Percentiles rank a stretch among this genome's conserved stretches.
phyloP scores from a whole-genome alignment of 1,140 invertebrate genomes.

The Cydia splendana region DNA sequence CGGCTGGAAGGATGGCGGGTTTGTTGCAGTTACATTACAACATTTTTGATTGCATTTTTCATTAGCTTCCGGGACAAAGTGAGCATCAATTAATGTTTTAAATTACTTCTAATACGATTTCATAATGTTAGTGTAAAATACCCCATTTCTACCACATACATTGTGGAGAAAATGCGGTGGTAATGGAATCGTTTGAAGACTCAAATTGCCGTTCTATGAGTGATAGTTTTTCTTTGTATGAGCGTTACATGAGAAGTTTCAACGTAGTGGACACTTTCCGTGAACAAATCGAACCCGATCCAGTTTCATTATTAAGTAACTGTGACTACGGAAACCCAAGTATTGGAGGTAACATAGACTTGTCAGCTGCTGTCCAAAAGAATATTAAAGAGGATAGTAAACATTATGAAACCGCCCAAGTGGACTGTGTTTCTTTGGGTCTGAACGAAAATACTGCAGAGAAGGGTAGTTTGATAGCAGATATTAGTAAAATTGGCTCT shows the following conservation, averaged over 20 bases:
- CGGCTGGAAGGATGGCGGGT: slow-evolving; percentile 15
- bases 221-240: slow-evolving; percentile 72
- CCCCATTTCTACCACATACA: background rate
- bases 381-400: slow-evolving; percentile 49
- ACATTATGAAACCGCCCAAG: slow-evolving; percentile 52
- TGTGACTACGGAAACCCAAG: slow-evolving; percentile 57
- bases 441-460: slow-evolving; percentile 48
- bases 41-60: slow-evolving; percentile 1
- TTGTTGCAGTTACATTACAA: background rate
- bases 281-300: slow-evolving; percentile 47
- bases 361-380: slow-evolving; percentile 53
- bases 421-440: slow-evolving; percentile 45
- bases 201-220: slow-evolving; percentile 71
- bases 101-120: background rate
- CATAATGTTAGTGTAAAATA: slow-evolving; percentile 14
- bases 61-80: background rate
- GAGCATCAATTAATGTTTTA: background rate
- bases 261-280: slow-evolving; percentile 63
- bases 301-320: slow-evolving; percentile 47
- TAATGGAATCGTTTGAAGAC: slow-evolving; percentile 73
- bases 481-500: slow-evolving; percentile 54
- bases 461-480: slow-evolving; percentile 50
- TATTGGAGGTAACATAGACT: slow-evolving; percentile 65
- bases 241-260: slow-evolving; percentile 73
- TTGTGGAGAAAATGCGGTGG: slow-evolving; percentile 49